A percentile compares a stretch with the other conserved stretches of the same genome.
Evolutionary conservation across 53 echinoderm and acorn worm genomes (phyloP).

Genomic region (Echinometra lucunter): DNA sequence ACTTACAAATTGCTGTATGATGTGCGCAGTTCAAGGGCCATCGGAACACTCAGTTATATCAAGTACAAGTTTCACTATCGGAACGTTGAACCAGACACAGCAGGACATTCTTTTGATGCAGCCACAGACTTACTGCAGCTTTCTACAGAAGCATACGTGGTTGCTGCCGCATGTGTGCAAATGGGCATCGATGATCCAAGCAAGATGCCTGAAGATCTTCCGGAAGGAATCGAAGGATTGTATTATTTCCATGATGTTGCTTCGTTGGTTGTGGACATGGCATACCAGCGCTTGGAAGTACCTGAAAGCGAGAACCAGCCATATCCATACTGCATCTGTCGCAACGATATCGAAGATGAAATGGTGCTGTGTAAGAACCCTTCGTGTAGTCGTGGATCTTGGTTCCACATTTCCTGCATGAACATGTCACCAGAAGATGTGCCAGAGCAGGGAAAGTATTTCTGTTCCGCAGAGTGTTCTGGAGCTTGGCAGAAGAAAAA

Average conservation of each 20-base stretch:
- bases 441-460: not conserved
- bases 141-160: not conserved
- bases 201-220: constrained; percentile 3
- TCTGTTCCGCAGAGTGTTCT: constrained; percentile 4
- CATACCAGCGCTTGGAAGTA: constrained; percentile 6
- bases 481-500: not conserved
- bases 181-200: not conserved
- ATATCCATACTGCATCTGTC: constrained; percentile 36
- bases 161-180: constrained; percentile 15
- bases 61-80: not conserved
- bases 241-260: constrained; percentile 16
- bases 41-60: constrained; percentile 15
- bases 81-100: not conserved
- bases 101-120: not conserved
- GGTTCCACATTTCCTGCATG: constrained; percentile 22
- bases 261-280: not conserved
- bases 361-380: constrained; percentile 30
- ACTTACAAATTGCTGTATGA: constrained; percentile 28
- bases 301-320: not conserved
- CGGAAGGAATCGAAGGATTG: not conserved
- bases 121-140: constrained; percentile 24
- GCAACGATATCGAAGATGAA: not conserved
- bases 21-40: not conserved
- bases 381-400: not conserved
- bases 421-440: constrained; percentile 15